phyloP scores from a whole-genome alignment of 2,888 invertebrate genomes.

The Incurvaria masculella region DNA sequence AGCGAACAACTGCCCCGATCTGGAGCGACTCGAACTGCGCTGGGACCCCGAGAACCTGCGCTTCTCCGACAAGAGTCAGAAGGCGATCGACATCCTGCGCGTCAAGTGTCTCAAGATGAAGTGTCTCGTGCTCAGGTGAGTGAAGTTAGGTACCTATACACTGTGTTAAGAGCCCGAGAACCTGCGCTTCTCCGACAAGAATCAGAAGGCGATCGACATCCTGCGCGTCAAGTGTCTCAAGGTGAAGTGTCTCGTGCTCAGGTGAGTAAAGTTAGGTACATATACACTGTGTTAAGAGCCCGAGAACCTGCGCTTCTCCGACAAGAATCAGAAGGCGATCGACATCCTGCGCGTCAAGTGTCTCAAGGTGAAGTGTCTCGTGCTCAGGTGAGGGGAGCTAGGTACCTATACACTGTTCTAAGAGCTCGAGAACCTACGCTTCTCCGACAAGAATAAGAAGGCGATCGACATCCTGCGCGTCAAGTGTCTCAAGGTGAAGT shows the following conservation, averaged over 20 bases:
- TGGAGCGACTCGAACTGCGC: constrained; percentile 89
- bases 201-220: constrained; percentile 98
- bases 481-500: constrained; percentile 82
- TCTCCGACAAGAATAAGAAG: too few species aligned
- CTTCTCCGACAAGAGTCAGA: constrained; percentile 99
- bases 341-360: constrained; percentile 96
- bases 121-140: constrained; percentile 87
- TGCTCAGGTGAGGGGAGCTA: constrained; percentile 84
- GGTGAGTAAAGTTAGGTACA: constrained; percentile 62
- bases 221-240: constrained; percentile 93
- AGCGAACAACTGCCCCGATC: constrained; percentile 82
- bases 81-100: constrained; percentile 96
- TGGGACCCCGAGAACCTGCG: constrained; percentile 99
- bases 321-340: constrained; percentile 99
- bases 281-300: constrained; percentile 98
- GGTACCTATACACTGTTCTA: too few species aligned
- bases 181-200: constrained; percentile 97
- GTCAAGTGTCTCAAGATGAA: constrained; percentile 91
- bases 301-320: constrained; percentile 96
- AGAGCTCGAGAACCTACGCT: too few species aligned
- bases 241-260: constrained; percentile 88
- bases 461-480: constrained; percentile 96
- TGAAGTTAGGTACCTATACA: too few species aligned
- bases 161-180: constrained; percentile 98
- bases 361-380: constrained; percentile 86